Conservation (phyloP, 2,113 vertebrate species). For the Alexandromys fortis region DNA sequence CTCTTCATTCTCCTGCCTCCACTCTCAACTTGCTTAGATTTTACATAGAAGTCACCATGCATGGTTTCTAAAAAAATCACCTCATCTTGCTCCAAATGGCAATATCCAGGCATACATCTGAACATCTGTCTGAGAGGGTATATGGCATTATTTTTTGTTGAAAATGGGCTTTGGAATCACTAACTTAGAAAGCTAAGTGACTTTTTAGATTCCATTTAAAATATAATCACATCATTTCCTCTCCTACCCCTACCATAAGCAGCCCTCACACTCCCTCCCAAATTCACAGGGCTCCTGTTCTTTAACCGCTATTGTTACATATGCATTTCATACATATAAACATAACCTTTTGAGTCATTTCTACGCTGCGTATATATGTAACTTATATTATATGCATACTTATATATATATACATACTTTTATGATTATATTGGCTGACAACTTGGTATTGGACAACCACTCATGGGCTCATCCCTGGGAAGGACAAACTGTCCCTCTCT, state of each 20-base stretch:
- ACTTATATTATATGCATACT: no score
- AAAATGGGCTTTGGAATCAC: constrained; percentile 40
- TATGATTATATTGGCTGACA: neutral
- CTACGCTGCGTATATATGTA: neutral
- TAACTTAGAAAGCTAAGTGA: constrained; percentile 27
- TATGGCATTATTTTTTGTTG: neutral
- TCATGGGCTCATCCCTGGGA: neutral
- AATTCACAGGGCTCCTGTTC: neutral
- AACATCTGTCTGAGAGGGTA: neutral
- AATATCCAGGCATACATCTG: neutral
- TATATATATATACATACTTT: no score
- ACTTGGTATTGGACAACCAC: neutral
- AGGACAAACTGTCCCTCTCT: neutral
- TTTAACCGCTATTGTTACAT: neutral
- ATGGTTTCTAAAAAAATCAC: neutral
- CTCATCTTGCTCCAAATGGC: neutral
- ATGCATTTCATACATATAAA: neutral
- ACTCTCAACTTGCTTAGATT: neutral
- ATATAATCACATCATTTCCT: neutral
- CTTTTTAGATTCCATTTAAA: neutral
- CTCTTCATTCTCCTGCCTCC: neutral
- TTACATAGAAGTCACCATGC: neutral
- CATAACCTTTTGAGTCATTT: neutral
- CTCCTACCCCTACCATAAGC: neutral
- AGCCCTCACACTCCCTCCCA: neutral